Evolutionary conservation across 2,797 vertebrate species (phyloP).

Genomic region (Crocidura indochinensis): DNA sequence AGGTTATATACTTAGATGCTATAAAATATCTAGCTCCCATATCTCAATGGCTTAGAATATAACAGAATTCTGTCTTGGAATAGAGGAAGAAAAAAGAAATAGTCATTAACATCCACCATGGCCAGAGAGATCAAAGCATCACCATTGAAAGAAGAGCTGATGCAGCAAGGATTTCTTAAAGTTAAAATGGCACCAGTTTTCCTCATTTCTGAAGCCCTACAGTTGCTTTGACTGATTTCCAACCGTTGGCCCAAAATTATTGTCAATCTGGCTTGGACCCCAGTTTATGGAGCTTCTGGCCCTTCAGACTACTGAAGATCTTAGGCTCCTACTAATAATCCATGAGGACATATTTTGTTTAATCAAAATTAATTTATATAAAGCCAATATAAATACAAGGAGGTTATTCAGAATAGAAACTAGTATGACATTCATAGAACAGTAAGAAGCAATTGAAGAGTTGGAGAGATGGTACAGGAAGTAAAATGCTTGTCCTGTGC

Average conservation of each 20-base stretch:
- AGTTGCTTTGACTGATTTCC: background rate
- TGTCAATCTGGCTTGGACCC: background rate
- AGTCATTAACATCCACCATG: rapidly evolving
- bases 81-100: background rate
- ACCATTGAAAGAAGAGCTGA: background rate
- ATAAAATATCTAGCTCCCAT: background rate
- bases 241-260: background rate
- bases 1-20: background rate
- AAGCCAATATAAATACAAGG: slow-evolving; percentile 49
- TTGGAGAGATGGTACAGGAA: no score
- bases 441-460: background rate
- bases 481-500: no score
- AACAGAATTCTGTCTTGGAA: background rate
- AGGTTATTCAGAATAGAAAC: slow-evolving; percentile 33
- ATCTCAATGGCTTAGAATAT: background rate
- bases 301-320: background rate
- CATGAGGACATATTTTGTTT: slow-evolving; percentile 12
- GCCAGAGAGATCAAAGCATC: rapidly evolving
- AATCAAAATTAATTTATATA: slow-evolving; percentile 55
- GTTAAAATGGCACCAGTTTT: background rate
- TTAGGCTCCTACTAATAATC: no score
- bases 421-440: slow-evolving; percentile 14
- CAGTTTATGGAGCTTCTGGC: background rate
- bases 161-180: background rate
- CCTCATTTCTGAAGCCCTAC: background rate